Evolutionary conservation across 2,113 vertebrate genomes (phyloP).

Genomic region (Triplophysa tibetana): DNA sequence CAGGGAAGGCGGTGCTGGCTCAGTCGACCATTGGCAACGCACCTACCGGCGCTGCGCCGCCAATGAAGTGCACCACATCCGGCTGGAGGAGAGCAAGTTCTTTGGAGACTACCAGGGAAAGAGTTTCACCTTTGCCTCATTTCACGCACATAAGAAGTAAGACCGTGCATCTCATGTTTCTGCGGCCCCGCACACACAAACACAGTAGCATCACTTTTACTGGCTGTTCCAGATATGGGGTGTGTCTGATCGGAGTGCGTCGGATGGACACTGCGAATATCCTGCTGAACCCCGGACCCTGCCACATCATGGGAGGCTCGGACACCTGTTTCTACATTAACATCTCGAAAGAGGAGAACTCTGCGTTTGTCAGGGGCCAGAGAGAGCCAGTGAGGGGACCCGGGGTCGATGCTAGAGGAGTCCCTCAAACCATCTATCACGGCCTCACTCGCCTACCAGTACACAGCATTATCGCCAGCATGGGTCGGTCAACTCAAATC

Average conservation of each 20-base stretch:
- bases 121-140: conserved; percentile 83
- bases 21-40: conserved; percentile 81
- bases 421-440: conserved; percentile 76
- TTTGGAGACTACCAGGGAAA: conserved; percentile 83
- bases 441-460: conserved; percentile 81
- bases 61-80: conserved; percentile 83
- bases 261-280: conserved; percentile 79
- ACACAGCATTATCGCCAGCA: conserved; percentile 84
- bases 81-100: conserved; percentile 83
- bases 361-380: conserved; percentile 77
- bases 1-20: conserved; percentile 70
- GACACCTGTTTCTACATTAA: conserved; percentile 85
- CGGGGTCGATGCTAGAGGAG: conserved; percentile 65
- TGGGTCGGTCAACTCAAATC: conserved; percentile 72
- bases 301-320: conserved; percentile 80
- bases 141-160: conserved; percentile 84
- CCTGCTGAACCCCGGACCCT: conserved; percentile 79
- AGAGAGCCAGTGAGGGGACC: conserved; percentile 67
- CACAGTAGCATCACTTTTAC: conserved; percentile 18
- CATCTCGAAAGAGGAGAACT: conserved; percentile 85
- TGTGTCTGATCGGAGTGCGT: conserved; percentile 80
- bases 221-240: conserved; percentile 73
- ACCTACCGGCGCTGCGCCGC: conserved; percentile 81
- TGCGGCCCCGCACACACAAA: background rate
- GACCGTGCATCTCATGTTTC: conserved; percentile 27